These are phyloP conservation scores for Hydrozoanthus tunicans DNA, from an alignment of 64 coral and sea anemone genomes.

Conservation along the genomic window DNA sequence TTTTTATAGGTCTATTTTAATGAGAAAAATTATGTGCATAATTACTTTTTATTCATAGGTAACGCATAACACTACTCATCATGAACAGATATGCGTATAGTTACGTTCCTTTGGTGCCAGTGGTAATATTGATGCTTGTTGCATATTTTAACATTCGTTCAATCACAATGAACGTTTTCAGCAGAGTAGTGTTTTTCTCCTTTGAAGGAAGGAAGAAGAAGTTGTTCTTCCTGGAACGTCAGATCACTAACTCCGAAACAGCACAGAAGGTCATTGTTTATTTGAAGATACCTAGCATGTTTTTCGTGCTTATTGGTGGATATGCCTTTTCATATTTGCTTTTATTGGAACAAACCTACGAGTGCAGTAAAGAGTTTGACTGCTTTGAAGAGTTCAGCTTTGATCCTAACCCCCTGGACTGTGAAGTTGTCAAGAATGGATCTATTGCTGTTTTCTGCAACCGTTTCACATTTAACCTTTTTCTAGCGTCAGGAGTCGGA, in stretches of 20 bases:
- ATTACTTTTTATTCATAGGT: no score
- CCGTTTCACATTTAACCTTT: background rate
- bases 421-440: background rate
- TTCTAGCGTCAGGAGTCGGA: background rate
- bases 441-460: background rate
- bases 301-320: background rate
- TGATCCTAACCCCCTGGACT: background rate
- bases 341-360: background rate
- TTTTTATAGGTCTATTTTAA: no score
- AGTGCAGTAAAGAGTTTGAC: background rate
- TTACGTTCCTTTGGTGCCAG: background rate
- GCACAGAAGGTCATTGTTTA: background rate
- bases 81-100: background rate
- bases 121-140: background rate
- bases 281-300: background rate
- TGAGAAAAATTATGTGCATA: no score
- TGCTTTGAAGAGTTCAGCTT: background rate
- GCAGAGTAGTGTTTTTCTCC: background rate
- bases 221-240: background rate
- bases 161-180: background rate
- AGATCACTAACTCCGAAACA: background rate
- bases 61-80: background rate
- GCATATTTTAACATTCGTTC: background rate
- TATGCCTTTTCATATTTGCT: background rate
- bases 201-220: background rate